Evolutionary conservation across 2,797 vertebrate genomes (phyloP).

Genomic region (Tokudaia muenninki): DNA sequence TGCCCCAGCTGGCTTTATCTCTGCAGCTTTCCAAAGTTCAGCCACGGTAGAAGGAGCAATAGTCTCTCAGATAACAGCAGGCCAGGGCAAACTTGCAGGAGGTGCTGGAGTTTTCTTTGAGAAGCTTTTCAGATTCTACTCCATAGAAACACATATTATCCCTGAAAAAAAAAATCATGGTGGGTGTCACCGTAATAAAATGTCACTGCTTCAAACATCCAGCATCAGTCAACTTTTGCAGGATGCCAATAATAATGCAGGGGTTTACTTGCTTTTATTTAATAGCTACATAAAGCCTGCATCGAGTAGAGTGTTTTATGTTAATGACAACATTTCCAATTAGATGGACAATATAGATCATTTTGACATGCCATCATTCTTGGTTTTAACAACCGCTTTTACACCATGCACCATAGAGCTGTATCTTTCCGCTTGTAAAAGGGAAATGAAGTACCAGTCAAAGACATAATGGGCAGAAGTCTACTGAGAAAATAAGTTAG

Average conservation of each 20-base stretch:
- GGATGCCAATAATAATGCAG: slow-evolving; percentile 31
- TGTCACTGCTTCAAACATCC: not conserved
- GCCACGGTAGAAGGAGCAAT: slow-evolving; percentile 36
- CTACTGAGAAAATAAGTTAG: slow-evolving; percentile 60
- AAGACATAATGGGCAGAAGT: slow-evolving; percentile 68
- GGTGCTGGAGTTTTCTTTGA: slow-evolving; percentile 42
- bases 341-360: slow-evolving; percentile 72
- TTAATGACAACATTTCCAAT: slow-evolving; percentile 60
- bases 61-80: slow-evolving; percentile 54
- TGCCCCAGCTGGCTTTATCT: slow-evolving; percentile 75
- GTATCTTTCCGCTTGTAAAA: slow-evolving; percentile 30
- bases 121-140: slow-evolving; percentile 36
- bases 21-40: slow-evolving; percentile 73
- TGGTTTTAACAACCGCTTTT: slow-evolving; percentile 65
- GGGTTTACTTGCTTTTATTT: slow-evolving; percentile 53
- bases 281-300: slow-evolving; percentile 58
- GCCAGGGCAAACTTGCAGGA: not conserved
- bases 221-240: slow-evolving; percentile 21
- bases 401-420: slow-evolving; percentile 41
- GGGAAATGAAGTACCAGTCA: slow-evolving; percentile 72
- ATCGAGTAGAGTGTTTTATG: slow-evolving; percentile 63
- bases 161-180: not conserved
- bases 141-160: slow-evolving; percentile 9
- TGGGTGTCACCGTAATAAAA: slow-evolving; percentile 42
- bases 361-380: slow-evolving; percentile 57